phyloP scores from a whole-genome alignment of 2,888 invertebrate species.

The Timema cristinae region DNA sequence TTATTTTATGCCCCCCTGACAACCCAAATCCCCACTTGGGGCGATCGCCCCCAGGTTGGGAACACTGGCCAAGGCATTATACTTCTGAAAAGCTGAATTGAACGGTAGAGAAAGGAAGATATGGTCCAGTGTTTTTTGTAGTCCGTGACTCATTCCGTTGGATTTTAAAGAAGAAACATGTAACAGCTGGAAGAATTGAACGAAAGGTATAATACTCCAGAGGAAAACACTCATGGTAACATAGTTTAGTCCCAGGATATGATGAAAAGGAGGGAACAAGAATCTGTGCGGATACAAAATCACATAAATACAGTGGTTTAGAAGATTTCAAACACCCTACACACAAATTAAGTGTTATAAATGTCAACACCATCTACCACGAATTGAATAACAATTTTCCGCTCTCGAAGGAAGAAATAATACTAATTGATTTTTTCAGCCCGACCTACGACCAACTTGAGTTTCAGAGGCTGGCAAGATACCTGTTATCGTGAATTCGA shows the following conservation, averaged over 20 bases:
- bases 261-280: neutral
- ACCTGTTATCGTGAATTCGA: too few relatives aligned
- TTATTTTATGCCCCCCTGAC: too few relatives aligned
- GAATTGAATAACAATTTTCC: conserved; percentile 37
- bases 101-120: too few relatives aligned
- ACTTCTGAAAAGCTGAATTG: too few relatives aligned
- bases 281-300: neutral
- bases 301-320: conserved; percentile 15
- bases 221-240: too few relatives aligned
- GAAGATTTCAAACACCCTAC: conserved; percentile 37
- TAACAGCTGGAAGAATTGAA: neutral
- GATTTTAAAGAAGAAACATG: neutral
- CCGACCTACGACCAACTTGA: conserved; percentile 41
- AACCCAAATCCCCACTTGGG: too few relatives aligned
- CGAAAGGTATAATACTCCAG: too few relatives aligned
- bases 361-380: too few relatives aligned
- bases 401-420: conserved; percentile 33
- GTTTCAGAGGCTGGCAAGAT: conserved; percentile 36
- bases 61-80: too few relatives aligned
- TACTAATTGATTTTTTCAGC: conserved; percentile 38
- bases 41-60: too few relatives aligned
- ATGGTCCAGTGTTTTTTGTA: too few relatives aligned
- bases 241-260: neutral
- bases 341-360: too few relatives aligned
- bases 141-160: neutral